phyloP scores from a whole-genome alignment of 2,113 vertebrate genomes.

The Brachyhypopomus occidentalis region DNA sequence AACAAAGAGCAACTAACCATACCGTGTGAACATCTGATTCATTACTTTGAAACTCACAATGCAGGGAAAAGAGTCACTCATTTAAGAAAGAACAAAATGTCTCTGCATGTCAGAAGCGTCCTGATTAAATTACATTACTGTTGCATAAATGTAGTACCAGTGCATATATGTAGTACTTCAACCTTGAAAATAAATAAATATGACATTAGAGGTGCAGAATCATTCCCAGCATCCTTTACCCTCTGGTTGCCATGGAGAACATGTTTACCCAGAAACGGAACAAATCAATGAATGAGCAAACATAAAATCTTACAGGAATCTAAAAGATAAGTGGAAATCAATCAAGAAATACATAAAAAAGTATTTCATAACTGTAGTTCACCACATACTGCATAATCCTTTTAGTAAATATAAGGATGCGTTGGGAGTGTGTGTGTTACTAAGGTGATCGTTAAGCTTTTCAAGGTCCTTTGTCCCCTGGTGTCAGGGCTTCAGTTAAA shows the following conservation, averaged over 20 bases:
- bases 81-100: neutral
- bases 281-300: neutral
- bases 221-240: neutral
- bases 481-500: constrained; percentile 54
- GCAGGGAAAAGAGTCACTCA: neutral
- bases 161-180: neutral
- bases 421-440: neutral
- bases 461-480: neutral
- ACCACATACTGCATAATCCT: neutral
- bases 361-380: neutral
- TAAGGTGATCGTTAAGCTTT: neutral
- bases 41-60: constrained; percentile 11
- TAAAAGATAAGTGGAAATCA: neutral
- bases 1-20: neutral
- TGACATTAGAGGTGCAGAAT: neutral
- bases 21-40: neutral
- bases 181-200: constrained; percentile 37
- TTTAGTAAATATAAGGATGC: neutral
- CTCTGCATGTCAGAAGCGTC: neutral
- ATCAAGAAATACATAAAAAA: constrained; percentile 5
- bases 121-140: neutral
- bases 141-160: too few species aligned
- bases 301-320: neutral
- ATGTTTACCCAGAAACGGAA: neutral
- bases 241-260: too few species aligned